Conservation (phyloP, 1,140 invertebrate genomes). For the Brachionus paranguensis region DNA sequence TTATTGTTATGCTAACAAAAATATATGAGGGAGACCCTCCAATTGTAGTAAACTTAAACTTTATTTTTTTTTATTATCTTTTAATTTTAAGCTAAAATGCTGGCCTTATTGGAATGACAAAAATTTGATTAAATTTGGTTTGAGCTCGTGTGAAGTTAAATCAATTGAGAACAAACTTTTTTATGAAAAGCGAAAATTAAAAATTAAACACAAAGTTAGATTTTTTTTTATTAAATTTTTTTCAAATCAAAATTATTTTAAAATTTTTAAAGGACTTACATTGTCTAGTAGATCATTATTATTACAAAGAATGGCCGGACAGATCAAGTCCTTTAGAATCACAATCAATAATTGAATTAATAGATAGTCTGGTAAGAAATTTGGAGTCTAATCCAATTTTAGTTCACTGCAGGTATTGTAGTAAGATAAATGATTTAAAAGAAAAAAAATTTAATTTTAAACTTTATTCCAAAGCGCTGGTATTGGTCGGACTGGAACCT, state of each 20-base stretch:
- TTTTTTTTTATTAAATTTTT: neutral
- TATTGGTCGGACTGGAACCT: conserved; percentile 33
- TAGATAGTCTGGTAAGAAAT: neutral
- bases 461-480: conserved; percentile 4
- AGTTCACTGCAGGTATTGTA: conserved; percentile 31
- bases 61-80: neutral
- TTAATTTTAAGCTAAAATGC: conserved; percentile 1
- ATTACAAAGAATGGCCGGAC: conserved; percentile 38
- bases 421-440: neutral
- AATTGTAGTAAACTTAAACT: neutral
- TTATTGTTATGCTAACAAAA: conserved; percentile 28
- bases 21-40: conserved; percentile 31
- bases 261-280: neutral
- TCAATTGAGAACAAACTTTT: conserved; percentile 10
- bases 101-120: conserved; percentile 40
- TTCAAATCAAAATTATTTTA: neutral
- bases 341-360: conserved; percentile 24
- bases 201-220: conserved; percentile 5
- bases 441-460: neutral
- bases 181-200: conserved; percentile 23
- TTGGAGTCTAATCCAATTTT: neutral
- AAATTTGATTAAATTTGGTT: conserved; percentile 30
- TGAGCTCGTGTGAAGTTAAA: conserved; percentile 13
- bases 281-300: conserved; percentile 13
- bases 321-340: conserved; percentile 10